Conservation (phyloP, 2,113 vertebrate species). For the Accipiter cooperii region DNA sequence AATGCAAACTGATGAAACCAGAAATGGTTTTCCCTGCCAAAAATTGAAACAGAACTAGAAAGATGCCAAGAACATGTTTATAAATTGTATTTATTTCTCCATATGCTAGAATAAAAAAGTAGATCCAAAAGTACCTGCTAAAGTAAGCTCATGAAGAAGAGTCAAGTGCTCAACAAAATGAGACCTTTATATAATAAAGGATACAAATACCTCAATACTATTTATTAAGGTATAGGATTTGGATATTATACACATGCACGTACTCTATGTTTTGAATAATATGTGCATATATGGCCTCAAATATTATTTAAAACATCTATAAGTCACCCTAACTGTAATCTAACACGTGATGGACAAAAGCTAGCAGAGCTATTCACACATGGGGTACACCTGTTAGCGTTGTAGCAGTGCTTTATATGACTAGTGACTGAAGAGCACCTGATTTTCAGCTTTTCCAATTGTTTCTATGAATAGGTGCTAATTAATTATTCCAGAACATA, state of each 20-base stretch:
- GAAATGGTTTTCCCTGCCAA: conserved; percentile 25
- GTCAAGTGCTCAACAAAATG: neutral
- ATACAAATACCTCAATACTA: neutral
- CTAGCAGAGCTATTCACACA: neutral
- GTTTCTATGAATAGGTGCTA: neutral
- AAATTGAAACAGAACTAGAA: conserved; percentile 15
- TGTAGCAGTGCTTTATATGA: neutral
- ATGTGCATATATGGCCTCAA: neutral
- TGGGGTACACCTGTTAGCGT: neutral
- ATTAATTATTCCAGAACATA: neutral
- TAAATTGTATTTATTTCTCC: conserved; percentile 36
- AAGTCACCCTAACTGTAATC: neutral
- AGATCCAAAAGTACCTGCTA: conserved; percentile 14
- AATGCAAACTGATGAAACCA: conserved; percentile 23
- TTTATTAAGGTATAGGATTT: neutral
- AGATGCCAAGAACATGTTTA: conserved; percentile 30
- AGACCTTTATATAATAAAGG: neutral
- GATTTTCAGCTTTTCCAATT: neutral
- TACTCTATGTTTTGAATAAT: neutral
- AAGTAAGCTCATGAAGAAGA: neutral
- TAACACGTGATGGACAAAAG: neutral
- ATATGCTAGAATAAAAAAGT: neutral
- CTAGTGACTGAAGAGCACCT: neutral
- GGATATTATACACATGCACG: neutral
- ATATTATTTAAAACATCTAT: neutral